phyloP scores from a whole-genome alignment of 1,140 invertebrate species.

The Belonocnema kinseyi region DNA sequence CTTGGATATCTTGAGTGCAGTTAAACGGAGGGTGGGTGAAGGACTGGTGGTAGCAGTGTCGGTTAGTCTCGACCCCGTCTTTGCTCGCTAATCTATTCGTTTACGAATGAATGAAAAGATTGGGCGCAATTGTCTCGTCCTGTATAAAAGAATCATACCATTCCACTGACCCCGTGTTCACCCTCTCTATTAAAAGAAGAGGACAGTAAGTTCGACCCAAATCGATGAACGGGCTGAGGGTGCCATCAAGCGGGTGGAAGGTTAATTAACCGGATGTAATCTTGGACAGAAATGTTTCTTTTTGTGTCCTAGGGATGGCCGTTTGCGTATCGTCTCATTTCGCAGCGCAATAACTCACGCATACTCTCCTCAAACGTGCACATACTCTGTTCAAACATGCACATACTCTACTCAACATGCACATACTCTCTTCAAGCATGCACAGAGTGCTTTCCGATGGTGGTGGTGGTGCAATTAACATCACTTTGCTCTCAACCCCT shows the following conservation, averaged over 20 bases:
- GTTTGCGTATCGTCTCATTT: constrained; percentile 21
- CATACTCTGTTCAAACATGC: neutral
- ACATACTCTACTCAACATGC: constrained; percentile 8
- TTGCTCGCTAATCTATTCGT: neutral
- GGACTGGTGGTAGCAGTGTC: too few relatives aligned
- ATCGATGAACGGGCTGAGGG: constrained; percentile 12
- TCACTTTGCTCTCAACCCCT: constrained; percentile 29
- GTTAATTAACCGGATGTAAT: constrained; percentile 29
- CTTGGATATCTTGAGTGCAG: too few relatives aligned
- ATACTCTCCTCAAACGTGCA: neutral
- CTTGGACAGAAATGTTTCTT: constrained; percentile 11
- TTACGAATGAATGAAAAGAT: constrained; percentile 27
- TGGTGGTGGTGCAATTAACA: constrained; percentile 28
- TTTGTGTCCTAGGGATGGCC: neutral
- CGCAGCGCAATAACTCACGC: constrained; percentile 19
- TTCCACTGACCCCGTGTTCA: constrained; percentile 22
- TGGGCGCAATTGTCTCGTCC: constrained; percentile 29
- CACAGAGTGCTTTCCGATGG: constrained; percentile 6
- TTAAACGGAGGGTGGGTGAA: too few relatives aligned
- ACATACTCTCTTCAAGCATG: neutral
- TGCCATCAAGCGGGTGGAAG: constrained; percentile 11
- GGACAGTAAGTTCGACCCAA: constrained; percentile 3
- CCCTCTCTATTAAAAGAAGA: neutral
- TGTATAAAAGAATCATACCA: constrained; percentile 12
- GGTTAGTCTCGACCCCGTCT: too few relatives aligned